Base-by-base conservation (phyloP, 2,888 invertebrate genomes). In the Neoaliturus tenellus region DNA sequence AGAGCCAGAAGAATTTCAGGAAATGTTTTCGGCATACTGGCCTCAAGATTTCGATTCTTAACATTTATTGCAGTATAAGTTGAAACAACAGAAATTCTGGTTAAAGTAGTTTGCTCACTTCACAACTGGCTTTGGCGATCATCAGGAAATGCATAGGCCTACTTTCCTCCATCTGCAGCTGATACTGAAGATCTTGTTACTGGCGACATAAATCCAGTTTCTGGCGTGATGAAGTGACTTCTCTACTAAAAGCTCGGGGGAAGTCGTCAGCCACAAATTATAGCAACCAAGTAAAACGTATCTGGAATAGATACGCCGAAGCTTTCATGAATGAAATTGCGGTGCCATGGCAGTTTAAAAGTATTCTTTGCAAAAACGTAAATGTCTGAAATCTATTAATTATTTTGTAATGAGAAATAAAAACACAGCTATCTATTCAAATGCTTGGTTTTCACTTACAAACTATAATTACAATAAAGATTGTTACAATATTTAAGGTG, bases 21-120 rank as follows among this genome's bases (percentile, higher is more conserved):
- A 85, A 87, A 86, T 84, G 86, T 84, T 5, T 87, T 86, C 69
- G 86, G 86, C 5, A 86, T 87, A 51, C 31, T 86, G 17, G 83
- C 80, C 17, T 58, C 78, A 0, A 83, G 86, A 71, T 87, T 87
- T 83, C 67, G 85, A 33, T 81, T 86, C 17, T 87, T 87, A 83
- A 48, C 83, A 23, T 1, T 35, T 0, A 71, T 81, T 25, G 12
- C 17, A 25, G 0, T 44, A 0, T 25, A 0, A 2, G 81, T 84
- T 0, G 35, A 41, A 1, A 81, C 67, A 3, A 48, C 28, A 23
- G 48, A 80, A 48, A 39, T 23, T 23, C 6, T 84, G 0, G 81
- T 84, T 8, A 31, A n/a, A 23, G 33, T 69, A n/a, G 81, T 35
- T 28, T 84, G 84, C 41, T 0, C 84, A 3, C 33, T 81, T 5